Evolutionary conservation across 2,888 invertebrate genomes (phyloP).

Genomic region (Lithophane socia): DNA sequence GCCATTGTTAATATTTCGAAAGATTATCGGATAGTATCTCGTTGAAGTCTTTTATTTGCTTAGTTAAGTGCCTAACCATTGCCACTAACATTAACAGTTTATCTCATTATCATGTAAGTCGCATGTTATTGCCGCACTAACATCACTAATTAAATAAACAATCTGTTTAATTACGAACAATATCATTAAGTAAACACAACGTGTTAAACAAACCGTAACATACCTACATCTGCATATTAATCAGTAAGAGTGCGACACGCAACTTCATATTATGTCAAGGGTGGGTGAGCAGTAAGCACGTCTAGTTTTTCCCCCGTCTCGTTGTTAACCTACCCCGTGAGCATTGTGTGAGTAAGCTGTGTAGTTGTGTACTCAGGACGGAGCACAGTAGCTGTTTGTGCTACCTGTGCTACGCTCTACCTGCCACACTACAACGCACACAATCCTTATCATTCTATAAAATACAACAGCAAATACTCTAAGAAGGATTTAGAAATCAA

Average conservation of each 20-base stretch:
- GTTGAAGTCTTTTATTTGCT: constrained; percentile 14
- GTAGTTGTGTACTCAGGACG: constrained; percentile 83
- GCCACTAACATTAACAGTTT: constrained; percentile 10
- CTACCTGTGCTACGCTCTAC: constrained; percentile 89
- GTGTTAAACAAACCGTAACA: constrained; percentile 44
- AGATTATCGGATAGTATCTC: constrained; percentile 29
- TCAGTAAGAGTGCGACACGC: constrained; percentile 36
- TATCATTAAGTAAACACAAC: constrained; percentile 53
- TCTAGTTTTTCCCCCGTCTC: constrained; percentile 46
- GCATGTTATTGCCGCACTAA: constrained; percentile 30
- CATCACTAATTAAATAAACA: constrained; percentile 39
- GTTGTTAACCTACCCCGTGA: constrained; percentile 70
- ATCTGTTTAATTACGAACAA: constrained; percentile 47
- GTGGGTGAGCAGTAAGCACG: constrained; percentile 44
- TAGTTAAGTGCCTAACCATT: constrained; percentile 22
- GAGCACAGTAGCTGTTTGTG: constrained; percentile 85
- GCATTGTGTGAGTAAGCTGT: constrained; percentile 79
- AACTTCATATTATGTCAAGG: constrained; percentile 44
- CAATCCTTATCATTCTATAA: constrained; percentile 85
- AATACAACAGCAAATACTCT: constrained; percentile 81
- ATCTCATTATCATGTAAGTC: constrained; percentile 35
- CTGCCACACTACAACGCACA: constrained; percentile 74
- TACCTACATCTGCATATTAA: constrained; percentile 31
- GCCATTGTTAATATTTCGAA: constrained; percentile 42
- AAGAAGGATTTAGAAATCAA: constrained; percentile 80